These are phyloP conservation scores for Typhlomys cinereus DNA, from an alignment of 2,113 vertebrate genomes.

Conservation along the genomic window DNA sequence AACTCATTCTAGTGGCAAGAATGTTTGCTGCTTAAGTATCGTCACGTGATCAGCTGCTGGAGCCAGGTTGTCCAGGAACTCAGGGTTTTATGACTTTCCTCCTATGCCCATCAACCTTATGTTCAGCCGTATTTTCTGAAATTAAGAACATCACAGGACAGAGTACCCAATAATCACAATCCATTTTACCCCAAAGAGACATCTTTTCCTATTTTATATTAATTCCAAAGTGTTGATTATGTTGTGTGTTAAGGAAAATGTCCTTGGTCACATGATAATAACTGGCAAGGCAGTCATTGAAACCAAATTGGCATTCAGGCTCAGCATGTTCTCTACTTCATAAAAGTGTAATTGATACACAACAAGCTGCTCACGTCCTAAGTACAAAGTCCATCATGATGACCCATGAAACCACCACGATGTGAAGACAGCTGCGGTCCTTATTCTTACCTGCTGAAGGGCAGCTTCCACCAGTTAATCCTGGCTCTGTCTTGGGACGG, in stretches of 20 bases:
- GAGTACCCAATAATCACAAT: not conserved
- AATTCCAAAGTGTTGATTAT: not conserved
- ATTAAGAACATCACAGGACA: not conserved
- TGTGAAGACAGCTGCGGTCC: not conserved
- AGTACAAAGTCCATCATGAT: not conserved
- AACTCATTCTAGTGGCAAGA: not conserved
- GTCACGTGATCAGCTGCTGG: not conserved
- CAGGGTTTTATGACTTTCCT: not conserved
- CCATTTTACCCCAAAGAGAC: not conserved
- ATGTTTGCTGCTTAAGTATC: not conserved
- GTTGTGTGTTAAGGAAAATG: not conserved
- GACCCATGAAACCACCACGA: not conserved
- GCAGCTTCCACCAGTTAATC: not conserved
- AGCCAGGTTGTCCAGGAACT: not conserved
- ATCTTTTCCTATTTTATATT: not conserved
- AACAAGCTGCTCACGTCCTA: not conserved
- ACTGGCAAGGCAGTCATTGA: not conserved
- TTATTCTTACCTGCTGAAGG: not conserved
- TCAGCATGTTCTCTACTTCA: not conserved
- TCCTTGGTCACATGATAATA: not conserved
- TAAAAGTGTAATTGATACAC: not conserved
- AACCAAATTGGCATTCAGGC: not conserved
- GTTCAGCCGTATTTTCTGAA: not conserved
- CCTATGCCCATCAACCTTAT: not conserved
- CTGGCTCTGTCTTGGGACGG: not conserved